phyloP scores from a whole-genome alignment of 1,140 invertebrate species.

The Atta colombica region DNA sequence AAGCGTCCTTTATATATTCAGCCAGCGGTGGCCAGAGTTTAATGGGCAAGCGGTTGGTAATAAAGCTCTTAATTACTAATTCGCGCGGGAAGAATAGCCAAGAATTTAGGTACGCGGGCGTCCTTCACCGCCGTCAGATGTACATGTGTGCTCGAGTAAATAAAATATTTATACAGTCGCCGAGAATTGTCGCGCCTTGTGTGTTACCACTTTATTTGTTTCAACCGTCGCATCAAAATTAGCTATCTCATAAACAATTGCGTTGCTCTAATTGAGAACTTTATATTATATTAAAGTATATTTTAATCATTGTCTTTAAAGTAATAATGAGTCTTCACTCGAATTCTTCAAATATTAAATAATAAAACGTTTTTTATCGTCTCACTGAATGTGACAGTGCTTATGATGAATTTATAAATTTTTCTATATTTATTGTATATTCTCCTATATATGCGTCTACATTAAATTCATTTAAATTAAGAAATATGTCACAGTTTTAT shows the following conservation, averaged over 20 bases:
- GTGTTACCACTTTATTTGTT: background rate
- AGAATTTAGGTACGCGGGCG: constrained; percentile 26
- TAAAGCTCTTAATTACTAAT: constrained; percentile 75
- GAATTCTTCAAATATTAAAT: background rate
- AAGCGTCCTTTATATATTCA: constrained; percentile 75
- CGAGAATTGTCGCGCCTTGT: constrained; percentile 50
- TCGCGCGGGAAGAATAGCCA: constrained; percentile 50
- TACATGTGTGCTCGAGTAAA: constrained; percentile 6
- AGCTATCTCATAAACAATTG: background rate
- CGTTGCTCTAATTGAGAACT: background rate
- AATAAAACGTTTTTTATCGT: background rate
- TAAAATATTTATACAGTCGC: constrained; percentile 52
- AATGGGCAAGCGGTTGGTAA: constrained; percentile 75
- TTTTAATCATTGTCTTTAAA: background rate
- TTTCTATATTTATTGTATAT: background rate
- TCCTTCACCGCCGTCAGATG: background rate
- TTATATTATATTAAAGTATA: background rate
- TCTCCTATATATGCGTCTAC: background rate
- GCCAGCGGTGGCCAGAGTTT: constrained; percentile 74
- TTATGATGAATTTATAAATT: constrained; percentile 12
- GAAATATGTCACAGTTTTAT: background rate
- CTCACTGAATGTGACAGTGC: background rate
- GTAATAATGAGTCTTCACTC: background rate
- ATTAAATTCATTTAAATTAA: background rate
- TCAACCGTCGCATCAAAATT: background rate